A percentile compares a stretch with the other conserved stretches of the same genome.
Conservation (phyloP, 2,888 invertebrate species). For the Phaonia tiefii region DNA sequence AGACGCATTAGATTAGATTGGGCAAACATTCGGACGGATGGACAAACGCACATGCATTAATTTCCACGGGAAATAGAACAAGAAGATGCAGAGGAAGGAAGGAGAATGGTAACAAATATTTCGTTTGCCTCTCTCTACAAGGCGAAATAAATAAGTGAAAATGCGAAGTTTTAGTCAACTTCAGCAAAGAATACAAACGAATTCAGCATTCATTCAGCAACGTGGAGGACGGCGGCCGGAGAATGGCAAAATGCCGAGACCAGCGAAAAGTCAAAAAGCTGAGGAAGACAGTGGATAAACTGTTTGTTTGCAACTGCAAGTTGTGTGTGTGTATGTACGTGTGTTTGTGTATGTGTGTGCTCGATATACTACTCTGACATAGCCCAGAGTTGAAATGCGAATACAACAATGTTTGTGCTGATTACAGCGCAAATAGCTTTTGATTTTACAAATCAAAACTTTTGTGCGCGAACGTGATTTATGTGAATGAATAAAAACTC, state of each 20-base stretch:
- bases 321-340: too few relatives aligned
- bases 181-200: conserved; percentile 5
- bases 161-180: conserved; percentile 33
- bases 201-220: not conserved
- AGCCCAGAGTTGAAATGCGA: not conserved
- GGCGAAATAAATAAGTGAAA: conserved; percentile 11
- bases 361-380: not conserved
- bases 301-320: conserved; percentile 2
- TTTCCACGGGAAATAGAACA: conserved; percentile 27
- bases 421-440: conserved; percentile 71
- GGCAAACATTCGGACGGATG: too few relatives aligned
- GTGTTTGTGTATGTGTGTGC: too few relatives aligned
- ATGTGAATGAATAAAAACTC: conserved; percentile 70
- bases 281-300: not conserved
- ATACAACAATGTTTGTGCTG: conserved; percentile 72
- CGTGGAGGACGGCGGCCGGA: conserved; percentile 5
- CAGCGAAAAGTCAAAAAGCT: conserved; percentile 1
- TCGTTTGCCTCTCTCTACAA: not conserved
- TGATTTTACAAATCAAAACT: conserved; percentile 79
- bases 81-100: not conserved
- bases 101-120: not conserved
- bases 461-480: conserved; percentile 78
- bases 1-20: conserved; percentile 1
- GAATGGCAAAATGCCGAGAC: conserved; percentile 11
- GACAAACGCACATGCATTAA: conserved; percentile 41